A percentile compares a stretch with the other conserved stretches of the same genome.
Evolutionary conservation across 2,113 vertebrate species (phyloP).

Genomic region (Eclectus roratus): DNA sequence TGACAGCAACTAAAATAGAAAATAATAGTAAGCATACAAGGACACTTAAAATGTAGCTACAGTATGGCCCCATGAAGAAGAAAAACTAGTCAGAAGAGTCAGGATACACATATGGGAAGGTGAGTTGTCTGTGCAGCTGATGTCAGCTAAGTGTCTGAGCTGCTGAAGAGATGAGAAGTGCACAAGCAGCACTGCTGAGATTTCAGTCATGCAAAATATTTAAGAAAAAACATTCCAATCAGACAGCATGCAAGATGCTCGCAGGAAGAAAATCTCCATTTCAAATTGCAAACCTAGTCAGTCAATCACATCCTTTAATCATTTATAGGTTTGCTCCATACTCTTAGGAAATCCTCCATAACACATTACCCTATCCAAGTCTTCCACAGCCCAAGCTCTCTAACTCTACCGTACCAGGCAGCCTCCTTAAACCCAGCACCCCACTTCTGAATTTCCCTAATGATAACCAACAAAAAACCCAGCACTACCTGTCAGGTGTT

Average conservation of each 20-base stretch:
- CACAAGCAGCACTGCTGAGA: background rate
- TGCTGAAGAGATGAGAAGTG: background rate
- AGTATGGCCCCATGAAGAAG: background rate
- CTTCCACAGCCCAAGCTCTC: background rate
- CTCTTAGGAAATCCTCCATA: background rate
- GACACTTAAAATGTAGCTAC: background rate
- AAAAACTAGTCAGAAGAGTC: background rate
- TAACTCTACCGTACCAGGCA: background rate
- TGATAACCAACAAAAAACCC: background rate
- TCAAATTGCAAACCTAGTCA: background rate
- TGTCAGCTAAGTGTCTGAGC: background rate
- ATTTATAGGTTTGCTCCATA: background rate
- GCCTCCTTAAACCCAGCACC: background rate
- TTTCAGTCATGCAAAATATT: background rate
- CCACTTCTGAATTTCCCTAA: background rate
- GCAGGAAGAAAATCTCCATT: background rate
- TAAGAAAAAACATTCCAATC: background rate
- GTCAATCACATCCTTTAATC: background rate
- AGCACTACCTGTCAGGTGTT: background rate
- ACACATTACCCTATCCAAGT: background rate
- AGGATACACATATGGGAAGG: background rate
- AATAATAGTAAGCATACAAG: slow-evolving; percentile 18
- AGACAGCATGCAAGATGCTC: background rate
- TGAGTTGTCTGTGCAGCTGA: background rate
- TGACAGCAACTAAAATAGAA: slow-evolving; percentile 51